Percentiles rank a stretch among this genome's conserved stretches.
phyloP scores from a whole-genome alignment of 2,888 invertebrate genomes.

The Darwinula stevensoni region DNA sequence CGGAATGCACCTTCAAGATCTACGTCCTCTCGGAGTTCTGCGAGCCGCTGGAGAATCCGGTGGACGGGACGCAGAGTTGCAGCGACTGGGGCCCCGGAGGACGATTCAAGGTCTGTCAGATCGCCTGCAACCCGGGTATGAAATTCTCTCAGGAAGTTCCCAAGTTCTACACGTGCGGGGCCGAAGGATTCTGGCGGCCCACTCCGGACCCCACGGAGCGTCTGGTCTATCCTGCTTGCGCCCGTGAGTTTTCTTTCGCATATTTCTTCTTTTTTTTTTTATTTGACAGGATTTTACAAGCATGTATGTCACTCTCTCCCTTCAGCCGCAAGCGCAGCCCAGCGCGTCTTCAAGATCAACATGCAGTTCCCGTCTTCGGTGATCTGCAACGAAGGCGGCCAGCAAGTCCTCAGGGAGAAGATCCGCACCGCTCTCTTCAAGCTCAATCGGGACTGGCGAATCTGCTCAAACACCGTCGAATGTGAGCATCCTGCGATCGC shows the following conservation, averaged over 20 bases:
- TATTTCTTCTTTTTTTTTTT: neutral
- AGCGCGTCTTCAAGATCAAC: slow-evolving; percentile 67
- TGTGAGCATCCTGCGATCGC: slow-evolving; percentile 21
- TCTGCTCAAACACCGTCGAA: slow-evolving; percentile 68
- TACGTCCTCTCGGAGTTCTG: slow-evolving; percentile 75
- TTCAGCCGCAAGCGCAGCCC: slow-evolving; percentile 58
- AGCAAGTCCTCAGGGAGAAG: slow-evolving; percentile 62
- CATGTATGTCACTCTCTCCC: slow-evolving; percentile 11
- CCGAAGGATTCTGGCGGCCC: slow-evolving; percentile 90
- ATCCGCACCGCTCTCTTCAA: slow-evolving; percentile 64
- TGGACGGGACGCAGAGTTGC: slow-evolving; percentile 68
- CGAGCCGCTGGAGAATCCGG: slow-evolving; percentile 54
- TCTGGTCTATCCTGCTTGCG: slow-evolving; percentile 67
- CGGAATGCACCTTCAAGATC: slow-evolving; percentile 66
- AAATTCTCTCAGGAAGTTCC: slow-evolving; percentile 79
- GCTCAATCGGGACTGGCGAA: slow-evolving; percentile 80
- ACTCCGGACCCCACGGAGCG: slow-evolving; percentile 45
- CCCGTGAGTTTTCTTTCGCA: slow-evolving; percentile 28
- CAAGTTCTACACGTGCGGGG: slow-evolving; percentile 89
- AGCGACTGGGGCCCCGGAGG: slow-evolving; percentile 90
- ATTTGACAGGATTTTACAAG: neutral
- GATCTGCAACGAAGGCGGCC: slow-evolving; percentile 78
- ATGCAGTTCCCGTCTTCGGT: slow-evolving; percentile 92
- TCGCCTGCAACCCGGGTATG: slow-evolving; percentile 51
- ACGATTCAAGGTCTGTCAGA: slow-evolving; percentile 81